phyloP scores from a whole-genome alignment of 2,888 invertebrate genomes.

The Phragmatobia fuliginosa region DNA sequence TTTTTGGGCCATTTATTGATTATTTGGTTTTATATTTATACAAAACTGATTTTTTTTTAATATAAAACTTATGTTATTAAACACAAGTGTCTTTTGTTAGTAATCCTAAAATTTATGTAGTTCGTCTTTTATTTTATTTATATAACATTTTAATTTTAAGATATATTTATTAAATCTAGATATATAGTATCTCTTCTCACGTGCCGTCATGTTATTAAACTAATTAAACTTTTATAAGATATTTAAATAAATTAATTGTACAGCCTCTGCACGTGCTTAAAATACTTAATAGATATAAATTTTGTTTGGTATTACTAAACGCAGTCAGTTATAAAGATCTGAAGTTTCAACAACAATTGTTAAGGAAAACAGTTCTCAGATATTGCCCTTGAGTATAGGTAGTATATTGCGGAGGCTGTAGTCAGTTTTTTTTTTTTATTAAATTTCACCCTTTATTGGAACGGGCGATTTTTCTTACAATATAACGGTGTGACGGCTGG shows the following conservation, averaged over 20 bases:
- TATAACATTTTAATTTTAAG: slow-evolving; percentile 8
- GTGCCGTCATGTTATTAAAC: background rate
- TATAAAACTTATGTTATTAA: slow-evolving; percentile 17
- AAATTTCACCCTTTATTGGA: background rate
- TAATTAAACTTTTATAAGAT: background rate
- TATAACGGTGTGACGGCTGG: slow-evolving; percentile 21
- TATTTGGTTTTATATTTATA: slow-evolving; percentile 40
- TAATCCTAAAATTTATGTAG: slow-evolving; percentile 1
- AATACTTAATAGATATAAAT: background rate
- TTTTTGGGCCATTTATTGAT: slow-evolving; percentile 30
- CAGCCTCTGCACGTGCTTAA: background rate
- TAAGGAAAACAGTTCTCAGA: background rate
- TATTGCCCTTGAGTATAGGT: background rate
- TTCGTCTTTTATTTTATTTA: background rate
- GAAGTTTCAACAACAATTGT: background rate
- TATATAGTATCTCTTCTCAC: background rate
- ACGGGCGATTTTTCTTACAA: background rate
- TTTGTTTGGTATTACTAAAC: background rate
- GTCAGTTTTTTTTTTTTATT: background rate
- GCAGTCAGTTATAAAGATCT: background rate
- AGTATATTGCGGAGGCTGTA: slow-evolving; percentile 1
- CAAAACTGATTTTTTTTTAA: slow-evolving; percentile 24
- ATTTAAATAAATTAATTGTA: background rate
- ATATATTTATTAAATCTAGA: slow-evolving; percentile 4
- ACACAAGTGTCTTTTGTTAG: slow-evolving; percentile 8